Percentiles rank a stretch among this genome's conserved stretches.
Conservation (phyloP, 2,797 vertebrate genomes). For the Aeoliscus strigatus region DNA sequence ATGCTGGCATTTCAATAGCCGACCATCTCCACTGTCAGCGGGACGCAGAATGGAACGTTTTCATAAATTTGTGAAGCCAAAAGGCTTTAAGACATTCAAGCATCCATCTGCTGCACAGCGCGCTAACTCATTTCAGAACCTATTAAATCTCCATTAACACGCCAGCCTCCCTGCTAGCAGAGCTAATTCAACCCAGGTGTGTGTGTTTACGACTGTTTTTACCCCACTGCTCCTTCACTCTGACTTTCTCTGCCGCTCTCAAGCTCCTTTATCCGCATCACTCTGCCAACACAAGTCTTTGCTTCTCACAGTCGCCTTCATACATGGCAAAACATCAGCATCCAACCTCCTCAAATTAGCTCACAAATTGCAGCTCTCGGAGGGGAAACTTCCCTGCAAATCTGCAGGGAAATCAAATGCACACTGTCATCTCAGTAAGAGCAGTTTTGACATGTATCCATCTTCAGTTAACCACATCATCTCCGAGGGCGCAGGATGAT, state of each 20-base stretch:
- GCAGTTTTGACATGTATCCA: too few species aligned
- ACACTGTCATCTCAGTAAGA: too few species aligned
- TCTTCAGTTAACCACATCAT: too few species aligned
- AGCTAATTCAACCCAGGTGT: slow-evolving; percentile 67
- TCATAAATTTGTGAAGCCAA: slow-evolving; percentile 23
- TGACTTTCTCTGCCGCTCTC: too few species aligned
- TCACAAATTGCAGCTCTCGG: slow-evolving; percentile 43
- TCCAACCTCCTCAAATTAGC: slow-evolving; percentile 36
- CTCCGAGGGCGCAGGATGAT: too few species aligned
- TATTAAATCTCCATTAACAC: slow-evolving; percentile 73
- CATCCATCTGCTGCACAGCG: too few species aligned
- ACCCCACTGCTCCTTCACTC: slow-evolving; percentile 8
- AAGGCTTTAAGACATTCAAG: slow-evolving; percentile 18
- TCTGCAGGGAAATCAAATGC: too few species aligned
- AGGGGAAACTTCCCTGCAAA: too few species aligned
- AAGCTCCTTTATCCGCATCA: too few species aligned
- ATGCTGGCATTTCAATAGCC: slow-evolving; percentile 9
- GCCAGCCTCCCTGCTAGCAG: slow-evolving; percentile 50
- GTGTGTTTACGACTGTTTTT: slow-evolving; percentile 21
- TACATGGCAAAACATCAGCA: too few species aligned
- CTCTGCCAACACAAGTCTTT: too few species aligned
- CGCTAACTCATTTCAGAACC: slow-evolving; percentile 60
- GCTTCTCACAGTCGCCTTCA: too few species aligned
- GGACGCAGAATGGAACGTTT: slow-evolving; percentile 32
- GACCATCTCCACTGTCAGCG: slow-evolving; percentile 6